Evolutionary conservation across 2,113 vertebrate genomes (phyloP).

Genomic region (Uria aalge): DNA sequence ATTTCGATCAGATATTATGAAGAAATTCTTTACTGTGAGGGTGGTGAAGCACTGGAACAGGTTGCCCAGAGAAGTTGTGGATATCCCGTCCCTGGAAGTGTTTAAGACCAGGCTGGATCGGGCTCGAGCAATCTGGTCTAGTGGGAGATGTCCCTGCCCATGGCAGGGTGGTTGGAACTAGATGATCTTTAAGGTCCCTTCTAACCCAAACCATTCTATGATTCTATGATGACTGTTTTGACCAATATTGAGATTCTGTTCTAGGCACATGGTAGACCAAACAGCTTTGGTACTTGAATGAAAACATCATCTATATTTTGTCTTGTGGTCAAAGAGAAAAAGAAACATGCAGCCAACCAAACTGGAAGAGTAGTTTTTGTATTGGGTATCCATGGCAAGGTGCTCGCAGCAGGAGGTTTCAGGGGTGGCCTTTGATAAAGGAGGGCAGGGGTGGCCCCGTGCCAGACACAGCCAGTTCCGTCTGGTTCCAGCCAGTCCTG

Average conservation of each 20-base stretch:
- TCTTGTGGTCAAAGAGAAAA: not conserved
- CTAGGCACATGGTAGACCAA: not conserved
- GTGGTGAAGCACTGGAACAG: no score
- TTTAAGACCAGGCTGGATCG: no score
- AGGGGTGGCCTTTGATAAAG: not conserved
- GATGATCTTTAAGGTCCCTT: no score
- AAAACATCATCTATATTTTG: not conserved
- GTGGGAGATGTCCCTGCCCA: no score
- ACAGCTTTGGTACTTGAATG: not conserved
- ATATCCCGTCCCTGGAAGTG: no score
- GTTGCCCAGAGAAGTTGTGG: no score
- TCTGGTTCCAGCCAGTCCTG: not conserved
- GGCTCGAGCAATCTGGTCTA: no score
- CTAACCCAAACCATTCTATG: no score
- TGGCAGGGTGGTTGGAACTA: no score
- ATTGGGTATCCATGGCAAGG: fast-evolving
- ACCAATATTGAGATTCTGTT: not conserved
- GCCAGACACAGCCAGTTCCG: not conserved
- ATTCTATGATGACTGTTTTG: no score
- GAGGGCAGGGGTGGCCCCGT: not conserved
- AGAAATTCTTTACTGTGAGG: no score
- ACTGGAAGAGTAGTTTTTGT: not conserved
- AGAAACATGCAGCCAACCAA: not conserved
- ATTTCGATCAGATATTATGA: no score
- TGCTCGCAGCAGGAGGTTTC: not conserved